phyloP scores from a whole-genome alignment of 2,888 invertebrate species.

The Ellobium chinense region DNA sequence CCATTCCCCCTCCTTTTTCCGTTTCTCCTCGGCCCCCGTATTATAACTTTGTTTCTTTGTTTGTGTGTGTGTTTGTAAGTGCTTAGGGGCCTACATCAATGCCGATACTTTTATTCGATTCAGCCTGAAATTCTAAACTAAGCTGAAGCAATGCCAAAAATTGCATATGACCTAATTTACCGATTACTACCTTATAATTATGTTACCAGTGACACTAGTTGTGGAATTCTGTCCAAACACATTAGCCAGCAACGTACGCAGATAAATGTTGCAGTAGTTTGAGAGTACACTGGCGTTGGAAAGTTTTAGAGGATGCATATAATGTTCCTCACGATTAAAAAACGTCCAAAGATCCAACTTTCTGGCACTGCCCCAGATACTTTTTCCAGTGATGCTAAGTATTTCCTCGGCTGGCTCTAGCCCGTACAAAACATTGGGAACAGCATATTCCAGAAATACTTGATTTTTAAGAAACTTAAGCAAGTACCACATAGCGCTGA shows the following conservation, averaged over 20 bases:
- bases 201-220: no score
- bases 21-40: no score
- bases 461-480: background rate
- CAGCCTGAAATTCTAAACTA: no score
- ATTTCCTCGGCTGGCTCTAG: background rate
- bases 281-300: background rate
- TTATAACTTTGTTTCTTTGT: no score
- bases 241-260: background rate
- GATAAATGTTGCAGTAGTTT: background rate
- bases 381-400: background rate
- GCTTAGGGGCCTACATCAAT: no score
- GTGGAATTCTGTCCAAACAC: no score
- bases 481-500: background rate
- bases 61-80: no score
- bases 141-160: no score
- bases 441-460: background rate
- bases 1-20: no score
- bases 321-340: background rate
- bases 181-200: no score
- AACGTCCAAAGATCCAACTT: background rate
- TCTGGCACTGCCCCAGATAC: background rate
- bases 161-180: no score
- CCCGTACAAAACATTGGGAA: background rate
- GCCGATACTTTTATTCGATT: no score
- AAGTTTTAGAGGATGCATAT: conserved; percentile 21